phyloP scores from a whole-genome alignment of 2,113 vertebrate species.

The Calidris pygmaea region DNA sequence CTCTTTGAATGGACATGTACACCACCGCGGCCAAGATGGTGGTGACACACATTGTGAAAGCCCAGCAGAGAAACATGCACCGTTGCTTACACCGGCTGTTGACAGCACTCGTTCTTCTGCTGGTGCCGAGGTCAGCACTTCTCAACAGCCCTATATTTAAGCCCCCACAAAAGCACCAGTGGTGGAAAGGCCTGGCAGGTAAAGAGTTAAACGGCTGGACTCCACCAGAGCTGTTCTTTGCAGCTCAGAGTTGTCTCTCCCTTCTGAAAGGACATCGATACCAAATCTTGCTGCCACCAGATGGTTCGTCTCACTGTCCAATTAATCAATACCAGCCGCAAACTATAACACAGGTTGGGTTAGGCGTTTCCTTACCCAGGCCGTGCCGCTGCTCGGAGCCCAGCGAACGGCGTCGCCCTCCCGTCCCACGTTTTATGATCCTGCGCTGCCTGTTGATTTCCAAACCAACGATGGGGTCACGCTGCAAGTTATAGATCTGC shows the following conservation, averaged over 20 bases:
- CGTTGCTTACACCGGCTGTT: neutral
- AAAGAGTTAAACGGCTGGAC: neutral
- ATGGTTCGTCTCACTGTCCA: conserved; percentile 31
- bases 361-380: neutral
- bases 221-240: neutral
- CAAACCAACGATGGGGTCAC: neutral
- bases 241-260: neutral
- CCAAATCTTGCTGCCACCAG: conserved; percentile 17
- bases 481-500: conserved; percentile 18
- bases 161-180: neutral
- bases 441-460: neutral
- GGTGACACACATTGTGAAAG: neutral
- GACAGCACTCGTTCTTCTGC: neutral
- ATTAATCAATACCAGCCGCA: conserved; percentile 17
- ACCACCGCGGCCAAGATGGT: rapidly evolving
- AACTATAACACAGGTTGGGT: neutral
- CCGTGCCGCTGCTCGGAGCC: neutral
- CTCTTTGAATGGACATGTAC: neutral
- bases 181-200: neutral
- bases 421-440: neutral
- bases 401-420: neutral
- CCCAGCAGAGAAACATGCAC: neutral
- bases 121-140: neutral
- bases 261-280: conserved; percentile 20
- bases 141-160: neutral